Percentiles rank a stretch among this genome's conserved stretches.
Evolutionary conservation across 2,888 invertebrate species (phyloP).

Genomic region (Abrostola tripartita): DNA sequence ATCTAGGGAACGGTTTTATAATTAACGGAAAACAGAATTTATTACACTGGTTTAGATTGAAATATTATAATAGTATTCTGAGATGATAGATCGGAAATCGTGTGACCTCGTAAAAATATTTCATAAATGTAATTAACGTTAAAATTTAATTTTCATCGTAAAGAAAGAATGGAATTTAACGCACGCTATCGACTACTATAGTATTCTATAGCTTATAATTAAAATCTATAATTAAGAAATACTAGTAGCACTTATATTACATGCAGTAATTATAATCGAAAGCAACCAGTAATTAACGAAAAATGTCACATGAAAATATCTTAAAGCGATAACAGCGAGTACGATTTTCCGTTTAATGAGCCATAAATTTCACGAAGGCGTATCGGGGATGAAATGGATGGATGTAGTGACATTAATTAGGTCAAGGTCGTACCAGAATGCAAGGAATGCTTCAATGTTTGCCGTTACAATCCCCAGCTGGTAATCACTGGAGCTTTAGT

Average conservation of each 20-base stretch:
- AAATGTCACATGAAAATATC: background rate
- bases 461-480: constrained; percentile 13
- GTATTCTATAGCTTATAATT: background rate
- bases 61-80: no score
- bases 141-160: background rate
- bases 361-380: constrained; percentile 31
- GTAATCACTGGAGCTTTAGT: constrained; percentile 12
- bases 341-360: constrained; percentile 35
- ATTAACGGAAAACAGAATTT: no score
- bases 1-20: no score
- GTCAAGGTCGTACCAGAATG: constrained; percentile 39
- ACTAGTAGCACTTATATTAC: background rate
- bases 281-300: background rate
- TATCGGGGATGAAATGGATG: constrained; percentile 15
- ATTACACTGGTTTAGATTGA: no score
- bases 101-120: no score
- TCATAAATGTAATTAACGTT: no score
- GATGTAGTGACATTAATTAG: constrained; percentile 38
- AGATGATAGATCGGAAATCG: no score
- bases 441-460: constrained; percentile 22
- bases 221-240: background rate
- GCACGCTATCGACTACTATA: background rate
- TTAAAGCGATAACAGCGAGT: background rate
- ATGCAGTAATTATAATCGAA: background rate
- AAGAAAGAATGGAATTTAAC: background rate